Percentiles rank a stretch among this genome's conserved stretches.
phyloP scores from a whole-genome alignment of 2,113 vertebrate species.

The Talpa occidentalis region DNA sequence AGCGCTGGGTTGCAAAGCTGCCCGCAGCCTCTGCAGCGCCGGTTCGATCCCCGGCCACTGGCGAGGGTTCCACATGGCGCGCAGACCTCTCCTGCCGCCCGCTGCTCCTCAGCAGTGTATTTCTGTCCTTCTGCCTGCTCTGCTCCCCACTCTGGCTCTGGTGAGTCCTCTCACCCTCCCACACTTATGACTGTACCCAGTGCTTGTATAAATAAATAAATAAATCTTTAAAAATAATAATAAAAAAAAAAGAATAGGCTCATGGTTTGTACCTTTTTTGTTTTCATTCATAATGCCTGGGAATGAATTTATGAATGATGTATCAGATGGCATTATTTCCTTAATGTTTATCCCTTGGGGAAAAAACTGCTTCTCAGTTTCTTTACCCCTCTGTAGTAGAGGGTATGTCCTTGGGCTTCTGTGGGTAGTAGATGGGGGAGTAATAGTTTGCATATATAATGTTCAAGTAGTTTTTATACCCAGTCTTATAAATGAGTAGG shows the following conservation, averaged over 20 bases:
- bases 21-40: no score
- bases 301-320: background rate
- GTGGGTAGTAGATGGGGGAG: background rate
- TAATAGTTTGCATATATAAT: background rate
- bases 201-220: no score
- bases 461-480: background rate
- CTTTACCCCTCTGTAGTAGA: background rate
- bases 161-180: no score
- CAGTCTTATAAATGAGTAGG: background rate
- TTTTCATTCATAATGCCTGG: background rate
- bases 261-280: background rate
- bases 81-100: no score
- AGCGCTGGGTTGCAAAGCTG: no score
- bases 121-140: no score
- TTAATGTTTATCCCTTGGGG: background rate
- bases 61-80: no score
- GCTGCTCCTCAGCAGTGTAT: no score
- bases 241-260: background rate
- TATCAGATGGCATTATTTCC: background rate
- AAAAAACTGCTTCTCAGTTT: background rate
- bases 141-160: no score
- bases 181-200: no score
- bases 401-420: background rate
- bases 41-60: no score
- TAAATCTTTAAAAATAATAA: no score